These are phyloP conservation scores for Patiria pectinifera DNA, from an alignment of 53 echinoderm and acorn worm genomes.

Conservation along the genomic window DNA sequence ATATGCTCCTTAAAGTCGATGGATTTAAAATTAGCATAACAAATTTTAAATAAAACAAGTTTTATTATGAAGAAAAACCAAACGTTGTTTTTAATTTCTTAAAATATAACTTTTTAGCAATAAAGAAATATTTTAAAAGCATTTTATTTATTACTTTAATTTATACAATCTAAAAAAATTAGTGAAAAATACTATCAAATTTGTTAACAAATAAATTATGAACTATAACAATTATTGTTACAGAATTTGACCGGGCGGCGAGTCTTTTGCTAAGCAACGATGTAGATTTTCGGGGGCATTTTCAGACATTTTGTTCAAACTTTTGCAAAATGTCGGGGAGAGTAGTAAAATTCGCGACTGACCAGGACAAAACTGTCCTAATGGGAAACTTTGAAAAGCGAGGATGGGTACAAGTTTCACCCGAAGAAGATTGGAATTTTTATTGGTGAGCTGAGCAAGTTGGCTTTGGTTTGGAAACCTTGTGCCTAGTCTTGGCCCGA, in stretches of 20 bases:
- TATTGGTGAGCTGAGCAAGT: slow-evolving; percentile 78
- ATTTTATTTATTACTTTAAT: background rate
- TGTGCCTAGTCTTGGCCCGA: too few relatives aligned
- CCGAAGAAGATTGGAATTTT: slow-evolving; percentile 99
- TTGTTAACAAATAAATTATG: slow-evolving; percentile 5
- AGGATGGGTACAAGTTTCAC: slow-evolving; percentile 91
- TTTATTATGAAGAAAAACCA: background rate
- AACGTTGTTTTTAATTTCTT: background rate
- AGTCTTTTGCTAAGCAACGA: background rate
- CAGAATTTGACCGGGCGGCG: background rate
- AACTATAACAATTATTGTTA: background rate
- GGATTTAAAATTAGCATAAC: background rate
- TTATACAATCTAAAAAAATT: background rate
- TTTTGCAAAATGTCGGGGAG: slow-evolving; percentile 72
- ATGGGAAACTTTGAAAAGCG: slow-evolving; percentile 94
- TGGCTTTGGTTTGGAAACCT: too few relatives aligned
- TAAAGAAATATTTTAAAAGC: background rate
- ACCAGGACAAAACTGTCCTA: slow-evolving; percentile 89
- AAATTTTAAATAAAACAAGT: background rate
- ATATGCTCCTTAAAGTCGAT: background rate
- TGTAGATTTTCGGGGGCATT: background rate
- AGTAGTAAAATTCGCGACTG: slow-evolving; percentile 78
- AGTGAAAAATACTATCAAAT: background rate
- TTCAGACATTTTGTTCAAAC: background rate
- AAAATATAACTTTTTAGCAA: background rate